Evolutionary conservation across 2,113 vertebrate species (phyloP).

Genomic region (Felis catus): F.catus_Fca126_mat1.0 CM031419.1:329001-329500

Average conservation of each 20-base stretch:
- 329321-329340: not conserved
- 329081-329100: not conserved
- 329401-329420: not conserved
- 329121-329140: no score
- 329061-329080: no score
- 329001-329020: no score
- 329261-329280: not conserved
- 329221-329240: not conserved
- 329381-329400: not conserved
- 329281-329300: no score
- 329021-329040: no score
- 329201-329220: rapidly evolving
- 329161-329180: no score
- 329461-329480: not conserved
- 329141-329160: not conserved
- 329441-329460: not conserved
- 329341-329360: not conserved
- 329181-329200: not conserved
- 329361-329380: not conserved
- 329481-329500: not conserved
- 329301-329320: not conserved
- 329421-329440: not conserved
- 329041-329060: no score
- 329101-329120: no score
- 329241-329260: rapidly evolving